These are phyloP conservation scores for Peromyscus californicus DNA, from an alignment of 2,113 vertebrate species.

Conservation along the genomic window DNA sequence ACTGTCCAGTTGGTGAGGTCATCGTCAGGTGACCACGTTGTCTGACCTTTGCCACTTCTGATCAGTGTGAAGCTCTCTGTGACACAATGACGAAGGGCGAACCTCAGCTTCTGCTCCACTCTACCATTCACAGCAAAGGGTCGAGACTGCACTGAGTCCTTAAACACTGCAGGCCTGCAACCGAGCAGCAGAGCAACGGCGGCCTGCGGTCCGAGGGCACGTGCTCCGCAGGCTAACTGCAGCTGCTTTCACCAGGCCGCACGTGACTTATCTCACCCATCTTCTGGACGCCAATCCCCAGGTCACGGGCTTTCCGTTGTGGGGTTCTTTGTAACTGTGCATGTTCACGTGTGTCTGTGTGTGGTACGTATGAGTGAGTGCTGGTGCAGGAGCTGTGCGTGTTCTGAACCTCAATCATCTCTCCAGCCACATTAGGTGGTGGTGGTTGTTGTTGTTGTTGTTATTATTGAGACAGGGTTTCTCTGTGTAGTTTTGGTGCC, in stretches of 20 bases:
- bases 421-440: not conserved
- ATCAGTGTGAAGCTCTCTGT: not conserved
- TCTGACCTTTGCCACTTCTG: not conserved
- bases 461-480: too few relatives aligned
- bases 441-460: too few relatives aligned
- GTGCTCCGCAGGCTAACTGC: not conserved
- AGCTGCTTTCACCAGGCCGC: not conserved
- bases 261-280: not conserved
- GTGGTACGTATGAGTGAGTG: not conserved
- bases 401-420: not conserved
- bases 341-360: too few relatives aligned
- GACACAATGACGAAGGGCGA: not conserved
- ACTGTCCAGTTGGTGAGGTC: not conserved
- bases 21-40: fast-evolving
- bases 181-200: too few relatives aligned
- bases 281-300: not conserved
- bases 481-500: too few relatives aligned
- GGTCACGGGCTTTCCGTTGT: not conserved
- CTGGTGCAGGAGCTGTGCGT: not conserved
- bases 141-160: not conserved
- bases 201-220: fast-evolving
- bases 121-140: not conserved
- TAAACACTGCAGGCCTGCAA: not conserved
- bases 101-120: not conserved
- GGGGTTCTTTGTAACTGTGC: not conserved